Base-by-base conservation (phyloP, 2,888 invertebrate species). In the Cosmia trapezina region DNA sequence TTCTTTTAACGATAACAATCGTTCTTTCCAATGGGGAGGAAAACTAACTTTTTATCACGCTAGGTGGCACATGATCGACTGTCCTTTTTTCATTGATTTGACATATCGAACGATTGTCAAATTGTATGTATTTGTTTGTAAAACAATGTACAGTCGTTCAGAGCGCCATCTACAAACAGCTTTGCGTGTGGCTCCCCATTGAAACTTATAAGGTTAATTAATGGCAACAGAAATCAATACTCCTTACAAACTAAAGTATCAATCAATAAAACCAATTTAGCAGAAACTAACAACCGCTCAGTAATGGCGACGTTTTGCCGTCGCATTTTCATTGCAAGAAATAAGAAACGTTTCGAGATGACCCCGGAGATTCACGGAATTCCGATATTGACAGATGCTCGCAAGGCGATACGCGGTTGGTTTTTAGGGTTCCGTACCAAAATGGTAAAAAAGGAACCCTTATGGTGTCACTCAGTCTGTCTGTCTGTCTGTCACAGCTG, bases 321-420 rank as follows among this genome's bases (percentile, higher is more conserved):
- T 51, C 47, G 56, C 60, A 60, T 62, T 73, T 75, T 82, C 66
- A 76, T 70, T 65, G 64, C 77, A 64, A 73, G 80, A 77, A 80
- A 83, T 72, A 70, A 68, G 71, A 72, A 68, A 53, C 53, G 56
- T 14, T 54, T 67, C 60, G 4, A 70, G 70, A 70, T 75, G 65
- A 62, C 71, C 69, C 19, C 75, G 51, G 64, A 60, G 78, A 74
- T 62, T 59, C 28, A 64, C 63, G 57, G 72, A 76, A 49, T 68
- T 68, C 63, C 54, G 64, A 78, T 70, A 70, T 70, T 81, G 79
- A 82, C 76, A 76, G 79, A 82, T 81, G 79, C 54, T 70, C 63
- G 67, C 49, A 61, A 72, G 17, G 45, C 78, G 66, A 79, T 72
- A 72, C 79, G 61, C 33, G 49, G 5, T 51, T 9, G 14, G 47